These are phyloP conservation scores for Rissa tridactyla DNA, from an alignment of 2,113 vertebrate genomes.

Conservation along the genomic window DNA sequence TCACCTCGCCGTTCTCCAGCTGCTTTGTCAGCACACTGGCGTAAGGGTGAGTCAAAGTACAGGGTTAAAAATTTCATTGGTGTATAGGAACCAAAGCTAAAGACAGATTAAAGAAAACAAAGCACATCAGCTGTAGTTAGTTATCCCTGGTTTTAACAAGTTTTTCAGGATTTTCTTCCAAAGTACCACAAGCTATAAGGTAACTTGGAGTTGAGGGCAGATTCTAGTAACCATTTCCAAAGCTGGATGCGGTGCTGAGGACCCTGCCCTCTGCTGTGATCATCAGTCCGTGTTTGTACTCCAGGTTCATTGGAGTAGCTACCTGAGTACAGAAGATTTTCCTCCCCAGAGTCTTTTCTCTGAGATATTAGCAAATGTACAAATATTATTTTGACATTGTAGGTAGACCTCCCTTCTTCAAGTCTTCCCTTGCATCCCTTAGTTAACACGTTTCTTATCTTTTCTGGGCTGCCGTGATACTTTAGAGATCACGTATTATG, in stretches of 20 bases:
- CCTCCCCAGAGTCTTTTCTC: background rate
- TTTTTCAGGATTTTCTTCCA: background rate
- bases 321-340: background rate
- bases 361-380: background rate
- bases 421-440: background rate
- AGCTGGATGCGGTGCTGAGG: background rate
- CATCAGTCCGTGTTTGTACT: accelerated
- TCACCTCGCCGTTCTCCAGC: background rate
- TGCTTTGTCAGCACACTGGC: background rate
- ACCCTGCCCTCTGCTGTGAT: background rate
- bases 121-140: background rate
- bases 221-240: background rate
- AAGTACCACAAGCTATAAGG: background rate
- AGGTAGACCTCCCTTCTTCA: background rate
- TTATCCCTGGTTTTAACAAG: background rate
- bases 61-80: background rate
- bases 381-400: background rate
- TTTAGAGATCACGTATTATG: background rate
- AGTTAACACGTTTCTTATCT: background rate
- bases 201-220: background rate
- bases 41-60: background rate
- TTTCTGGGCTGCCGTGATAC: background rate
- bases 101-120: background rate
- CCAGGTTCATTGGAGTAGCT: background rate
- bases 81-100: background rate